These are phyloP conservation scores for Therioaphis trifolii DNA, from an alignment of 2,888 invertebrate genomes.

Conservation along the genomic window DNA sequence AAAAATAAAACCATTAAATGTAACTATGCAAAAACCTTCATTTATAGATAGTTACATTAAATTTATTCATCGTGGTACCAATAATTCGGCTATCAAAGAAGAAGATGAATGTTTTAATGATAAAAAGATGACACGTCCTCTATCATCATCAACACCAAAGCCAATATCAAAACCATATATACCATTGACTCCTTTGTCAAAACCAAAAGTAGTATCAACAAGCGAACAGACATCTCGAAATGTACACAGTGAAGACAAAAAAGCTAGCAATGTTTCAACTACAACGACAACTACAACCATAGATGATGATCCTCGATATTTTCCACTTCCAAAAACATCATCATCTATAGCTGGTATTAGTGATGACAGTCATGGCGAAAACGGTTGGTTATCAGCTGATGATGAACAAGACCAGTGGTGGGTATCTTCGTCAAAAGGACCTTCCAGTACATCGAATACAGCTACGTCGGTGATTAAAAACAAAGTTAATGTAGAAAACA, in stretches of 20 bases:
- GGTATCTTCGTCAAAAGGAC: not conserved
- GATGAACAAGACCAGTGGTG: slow-evolving; percentile 25
- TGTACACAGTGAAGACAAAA: slow-evolving; percentile 1
- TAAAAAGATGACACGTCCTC: not conserved
- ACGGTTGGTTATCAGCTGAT: slow-evolving; percentile 6
- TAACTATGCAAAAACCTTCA: slow-evolving; percentile 73
- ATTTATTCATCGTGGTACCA: slow-evolving; percentile 78
- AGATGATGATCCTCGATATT: slow-evolving; percentile 79
- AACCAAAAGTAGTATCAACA: not conserved
- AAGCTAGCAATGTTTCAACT: not conserved
- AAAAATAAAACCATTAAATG: slow-evolving; percentile 69
- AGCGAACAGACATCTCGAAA: slow-evolving; percentile 7
- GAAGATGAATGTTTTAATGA: not conserved
- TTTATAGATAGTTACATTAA: slow-evolving; percentile 90
- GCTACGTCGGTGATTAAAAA: slow-evolving; percentile 5
- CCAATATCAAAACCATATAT: slow-evolving; percentile 35
- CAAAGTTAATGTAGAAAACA: slow-evolving; percentile 11
- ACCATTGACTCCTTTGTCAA: slow-evolving; percentile 22
- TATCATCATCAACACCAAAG: not conserved
- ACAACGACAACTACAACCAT: not conserved
- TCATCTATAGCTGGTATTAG: not conserved
- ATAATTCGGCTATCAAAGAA: not conserved
- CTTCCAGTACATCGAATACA: not conserved
- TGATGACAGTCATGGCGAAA: slow-evolving; percentile 28
- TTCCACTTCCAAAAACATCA: slow-evolving; percentile 76